Evolutionary conservation across 2,797 vertebrate species (phyloP).

Genomic region (Macropus fuliginosus): DNA sequence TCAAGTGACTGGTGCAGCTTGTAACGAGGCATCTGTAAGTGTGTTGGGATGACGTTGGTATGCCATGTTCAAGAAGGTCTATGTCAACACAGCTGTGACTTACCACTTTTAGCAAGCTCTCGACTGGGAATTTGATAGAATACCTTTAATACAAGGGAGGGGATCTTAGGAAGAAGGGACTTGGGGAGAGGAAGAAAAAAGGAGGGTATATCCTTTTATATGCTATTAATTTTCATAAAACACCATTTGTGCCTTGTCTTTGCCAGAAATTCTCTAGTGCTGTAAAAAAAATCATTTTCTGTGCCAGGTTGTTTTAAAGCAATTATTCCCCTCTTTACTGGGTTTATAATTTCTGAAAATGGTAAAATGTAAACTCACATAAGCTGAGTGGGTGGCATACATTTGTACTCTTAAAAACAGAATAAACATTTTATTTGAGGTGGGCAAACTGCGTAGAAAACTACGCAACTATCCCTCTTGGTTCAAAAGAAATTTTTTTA

Average conservation of each 20-base stretch:
- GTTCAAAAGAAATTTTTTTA: slow-evolving; percentile 82
- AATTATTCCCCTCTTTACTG: slow-evolving; percentile 80
- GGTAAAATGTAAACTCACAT: slow-evolving; percentile 81
- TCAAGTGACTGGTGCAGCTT: slow-evolving; percentile 77
- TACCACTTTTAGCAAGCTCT: slow-evolving; percentile 79
- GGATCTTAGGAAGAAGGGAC: slow-evolving; percentile 12
- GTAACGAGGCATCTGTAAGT: slow-evolving; percentile 76
- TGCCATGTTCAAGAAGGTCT: slow-evolving; percentile 78
- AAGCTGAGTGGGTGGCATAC: slow-evolving; percentile 82
- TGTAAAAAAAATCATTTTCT: slow-evolving; percentile 66
- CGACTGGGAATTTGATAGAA: slow-evolving; percentile 82
- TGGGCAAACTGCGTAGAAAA: slow-evolving; percentile 80
- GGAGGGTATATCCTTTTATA: slow-evolving; percentile 68
- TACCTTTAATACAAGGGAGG: slow-evolving; percentile 76
- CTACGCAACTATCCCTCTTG: slow-evolving; percentile 78
- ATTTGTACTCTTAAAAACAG: slow-evolving; percentile 81
- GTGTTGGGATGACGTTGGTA: slow-evolving; percentile 68
- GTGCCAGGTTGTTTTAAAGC: slow-evolving; percentile 79
- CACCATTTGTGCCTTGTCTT: slow-evolving; percentile 76
- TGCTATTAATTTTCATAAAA: slow-evolving; percentile 82
- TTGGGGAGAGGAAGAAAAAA: slow-evolving; percentile 62
- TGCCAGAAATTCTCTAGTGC: slow-evolving; percentile 76
- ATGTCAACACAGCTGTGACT: slow-evolving; percentile 82
- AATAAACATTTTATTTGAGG: slow-evolving; percentile 83
- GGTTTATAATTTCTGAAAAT: slow-evolving; percentile 84